Evolutionary conservation across 2,797 vertebrate genomes (phyloP).

Genomic region (Botia almorhae): DNA sequence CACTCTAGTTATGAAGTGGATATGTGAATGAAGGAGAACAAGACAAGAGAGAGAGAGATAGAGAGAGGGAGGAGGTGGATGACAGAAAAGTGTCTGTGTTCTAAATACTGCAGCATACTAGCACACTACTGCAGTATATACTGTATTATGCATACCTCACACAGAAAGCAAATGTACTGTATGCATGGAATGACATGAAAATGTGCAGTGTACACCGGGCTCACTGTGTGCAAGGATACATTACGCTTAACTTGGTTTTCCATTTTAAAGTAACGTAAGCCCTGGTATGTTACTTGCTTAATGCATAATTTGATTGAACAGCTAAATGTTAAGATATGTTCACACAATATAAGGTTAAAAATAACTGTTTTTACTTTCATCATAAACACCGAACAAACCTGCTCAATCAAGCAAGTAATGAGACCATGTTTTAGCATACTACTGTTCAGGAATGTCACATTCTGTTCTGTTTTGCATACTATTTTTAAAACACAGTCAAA

Average conservation of each 20-base stretch:
- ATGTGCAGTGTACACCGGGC: not conserved
- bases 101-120: not conserved
- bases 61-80: no score
- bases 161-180: not conserved
- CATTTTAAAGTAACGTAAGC: no score
- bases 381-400: not conserved
- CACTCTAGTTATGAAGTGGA: constrained; percentile 30
- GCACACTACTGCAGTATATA: not conserved
- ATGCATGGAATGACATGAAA: not conserved
- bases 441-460: not conserved
- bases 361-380: not conserved
- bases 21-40: constrained; percentile 3
- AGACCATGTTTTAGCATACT: not conserved
- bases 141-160: not conserved
- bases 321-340: not conserved
- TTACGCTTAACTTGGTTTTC: no score
- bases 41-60: not conserved
- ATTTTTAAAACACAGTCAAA: not conserved
- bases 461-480: not conserved
- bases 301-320: not conserved
- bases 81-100: constrained; percentile 12
- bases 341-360: not conserved
- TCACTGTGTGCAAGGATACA: not conserved
- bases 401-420: not conserved
- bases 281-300: not conserved